Evolutionary conservation across 2,888 invertebrate genomes (phyloP), one percentile per base, ranked within the genome.

Genomic region (Polietes domitor): DNA sequence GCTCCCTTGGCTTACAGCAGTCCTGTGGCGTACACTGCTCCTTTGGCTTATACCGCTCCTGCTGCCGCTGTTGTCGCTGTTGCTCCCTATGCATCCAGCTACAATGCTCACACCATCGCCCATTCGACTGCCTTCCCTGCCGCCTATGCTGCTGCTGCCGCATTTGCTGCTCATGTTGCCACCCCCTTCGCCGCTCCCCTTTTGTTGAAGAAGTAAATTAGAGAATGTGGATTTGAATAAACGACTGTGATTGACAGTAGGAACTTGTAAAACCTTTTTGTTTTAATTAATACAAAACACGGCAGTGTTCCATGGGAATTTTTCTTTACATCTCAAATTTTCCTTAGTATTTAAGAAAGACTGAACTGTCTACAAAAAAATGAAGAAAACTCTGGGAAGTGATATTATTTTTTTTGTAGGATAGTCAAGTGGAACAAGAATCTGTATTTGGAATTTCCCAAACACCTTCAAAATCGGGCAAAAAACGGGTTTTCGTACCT

Each of bases 41-140:
- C 86, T 5, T 73, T 79, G 21, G 77, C 83, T 0, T 89, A 90
- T 63, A 89, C 90, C 32, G 90, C 89, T 15, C 90, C 90, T 12
- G 90, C 89, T 75, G 90, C 90, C 71, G 88, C 88, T 41, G 24
- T 43, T 47, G 55, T 55, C 63, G 87, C 88, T 61, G 85, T 87
- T 37, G 90, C 90, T 12, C 90, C 90, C 9, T 90, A 90, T 76
- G 90, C 90, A 73, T 88, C 89, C 87, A 90, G 88, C 85, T 90
- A 90, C 72, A 86, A 86, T 43, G 87, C 90, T 17, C 89, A 90
- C 77, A 87, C 85, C 9, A 68, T 90, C 26, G 89, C 90, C 7
- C 90, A 90, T 37, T 89, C 90, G 24, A 90, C 90, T 50, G 85
- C 85, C 19, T 86, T 83, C 70, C 83, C 85, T 12, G 86, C 86